A percentile compares a stretch with the other conserved stretches of the same genome.
phyloP scores from a whole-genome alignment of 2,888 invertebrate species.

The Caradrina clavipalpis region DNA sequence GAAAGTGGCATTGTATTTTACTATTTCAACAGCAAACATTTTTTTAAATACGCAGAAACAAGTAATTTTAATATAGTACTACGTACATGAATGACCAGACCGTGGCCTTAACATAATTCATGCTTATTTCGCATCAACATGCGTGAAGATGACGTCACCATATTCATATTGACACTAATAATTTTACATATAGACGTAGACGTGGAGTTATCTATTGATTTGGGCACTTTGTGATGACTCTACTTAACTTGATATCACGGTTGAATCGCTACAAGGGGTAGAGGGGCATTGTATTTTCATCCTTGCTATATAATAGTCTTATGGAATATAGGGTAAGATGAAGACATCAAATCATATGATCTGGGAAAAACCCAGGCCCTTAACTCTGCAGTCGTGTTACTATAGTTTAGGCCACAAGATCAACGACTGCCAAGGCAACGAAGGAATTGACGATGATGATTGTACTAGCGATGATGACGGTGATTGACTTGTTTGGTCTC shows the following conservation, averaged over 20 bases:
- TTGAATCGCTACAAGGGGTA: too few relatives aligned
- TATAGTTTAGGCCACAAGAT: too few relatives aligned
- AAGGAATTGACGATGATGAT: too few relatives aligned
- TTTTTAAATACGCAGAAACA: background rate
- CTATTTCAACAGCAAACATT: background rate
- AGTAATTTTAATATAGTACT: constrained; percentile 3
- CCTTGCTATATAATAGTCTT: too few relatives aligned
- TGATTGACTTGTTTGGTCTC: too few relatives aligned
- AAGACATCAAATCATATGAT: too few relatives aligned
- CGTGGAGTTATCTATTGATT: background rate
- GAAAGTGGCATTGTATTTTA: background rate
- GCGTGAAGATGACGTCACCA: constrained; percentile 36
- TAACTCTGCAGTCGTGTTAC: too few relatives aligned
- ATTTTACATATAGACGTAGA: constrained; percentile 10
- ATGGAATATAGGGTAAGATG: too few relatives aligned
- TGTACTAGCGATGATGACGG: too few relatives aligned
- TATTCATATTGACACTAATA: constrained; percentile 39
- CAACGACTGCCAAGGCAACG: too few relatives aligned
- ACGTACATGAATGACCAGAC: constrained; percentile 31
- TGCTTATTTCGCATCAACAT: constrained; percentile 41
- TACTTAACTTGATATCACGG: background rate
- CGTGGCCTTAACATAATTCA: constrained; percentile 55
- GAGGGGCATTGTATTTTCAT: too few relatives aligned
- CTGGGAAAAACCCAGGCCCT: too few relatives aligned
- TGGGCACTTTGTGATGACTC: background rate